Conservation (phyloP, 2,888 invertebrate genomes). For the Pegoplata infirma region DNA sequence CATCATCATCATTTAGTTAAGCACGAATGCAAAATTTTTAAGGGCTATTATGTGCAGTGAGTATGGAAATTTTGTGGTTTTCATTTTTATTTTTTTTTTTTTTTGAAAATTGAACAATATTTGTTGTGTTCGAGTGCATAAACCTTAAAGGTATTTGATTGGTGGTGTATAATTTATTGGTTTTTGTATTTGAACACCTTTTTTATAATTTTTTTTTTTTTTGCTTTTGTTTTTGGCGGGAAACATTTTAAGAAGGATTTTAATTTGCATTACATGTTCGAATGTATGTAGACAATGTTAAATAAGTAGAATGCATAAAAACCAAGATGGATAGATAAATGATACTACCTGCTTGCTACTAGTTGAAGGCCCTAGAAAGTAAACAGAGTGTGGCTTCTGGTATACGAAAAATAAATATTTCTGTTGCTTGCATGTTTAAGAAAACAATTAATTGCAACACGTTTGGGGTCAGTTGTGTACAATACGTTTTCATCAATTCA, state of each 20-base stretch:
- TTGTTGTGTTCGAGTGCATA: conserved; percentile 37
- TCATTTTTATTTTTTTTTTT: no score
- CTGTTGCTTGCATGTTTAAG: no score
- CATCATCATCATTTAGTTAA: no score
- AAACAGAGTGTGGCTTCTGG: background rate
- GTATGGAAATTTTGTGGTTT: conserved; percentile 45
- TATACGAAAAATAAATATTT: no score
- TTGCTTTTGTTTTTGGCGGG: conserved; percentile 32
- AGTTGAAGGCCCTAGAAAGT: background rate
- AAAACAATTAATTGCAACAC: no score
- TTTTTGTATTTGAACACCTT: conserved; percentile 30
- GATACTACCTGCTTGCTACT: no score
- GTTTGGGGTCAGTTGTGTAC: no score
- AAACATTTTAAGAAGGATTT: conserved; percentile 23
- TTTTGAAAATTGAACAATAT: conserved; percentile 34
- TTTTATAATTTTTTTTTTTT: conserved; percentile 1
- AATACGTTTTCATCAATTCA: no score
- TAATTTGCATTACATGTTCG: background rate
- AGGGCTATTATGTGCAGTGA: conserved; percentile 37
- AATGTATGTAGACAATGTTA: conserved; percentile 2
- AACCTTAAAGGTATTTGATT: conserved; percentile 36
- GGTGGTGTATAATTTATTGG: conserved; percentile 35
- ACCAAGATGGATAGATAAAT: no score
- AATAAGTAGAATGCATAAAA: background rate
- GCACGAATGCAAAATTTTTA: conserved; percentile 1